These are phyloP conservation scores for Parascotia fuliginaria DNA, from an alignment of 2,888 invertebrate species.

Conservation along the genomic window DNA sequence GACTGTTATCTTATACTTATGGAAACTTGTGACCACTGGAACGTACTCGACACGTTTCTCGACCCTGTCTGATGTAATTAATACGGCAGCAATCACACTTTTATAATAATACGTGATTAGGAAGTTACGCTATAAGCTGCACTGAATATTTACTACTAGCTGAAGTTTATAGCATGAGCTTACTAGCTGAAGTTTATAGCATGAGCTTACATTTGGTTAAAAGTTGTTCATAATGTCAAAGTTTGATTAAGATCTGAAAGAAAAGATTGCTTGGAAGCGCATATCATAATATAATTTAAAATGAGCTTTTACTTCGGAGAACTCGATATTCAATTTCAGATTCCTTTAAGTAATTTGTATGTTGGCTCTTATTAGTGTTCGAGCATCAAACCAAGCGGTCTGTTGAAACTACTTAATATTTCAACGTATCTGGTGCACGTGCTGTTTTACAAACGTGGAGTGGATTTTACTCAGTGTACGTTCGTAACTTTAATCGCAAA, in stretches of 20 bases:
- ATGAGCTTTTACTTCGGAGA: slow-evolving; percentile 3
- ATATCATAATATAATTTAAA: neutral
- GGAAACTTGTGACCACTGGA: slow-evolving; percentile 72
- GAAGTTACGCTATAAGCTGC: slow-evolving; percentile 15
- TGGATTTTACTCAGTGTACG: slow-evolving; percentile 10
- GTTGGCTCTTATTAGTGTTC: slow-evolving; percentile 13
- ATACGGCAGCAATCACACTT: slow-evolving; percentile 37
- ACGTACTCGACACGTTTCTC: slow-evolving; percentile 40
- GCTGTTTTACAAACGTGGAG: slow-evolving; percentile 15
- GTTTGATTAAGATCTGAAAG: neutral
- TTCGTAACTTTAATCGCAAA: slow-evolving; percentile 26
- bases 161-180: neutral
- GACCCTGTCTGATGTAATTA: slow-evolving; percentile 47
- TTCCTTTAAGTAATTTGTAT: slow-evolving; percentile 7
- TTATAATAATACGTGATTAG: slow-evolving; percentile 33
- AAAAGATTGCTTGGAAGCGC: slow-evolving; percentile 1
- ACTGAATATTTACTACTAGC: neutral
- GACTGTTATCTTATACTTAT: slow-evolving; percentile 61
- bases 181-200: neutral
- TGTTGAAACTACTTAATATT: slow-evolving; percentile 35
- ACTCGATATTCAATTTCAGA: slow-evolving; percentile 9
- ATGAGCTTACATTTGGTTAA: neutral
- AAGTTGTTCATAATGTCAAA: neutral
- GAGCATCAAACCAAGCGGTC: slow-evolving; percentile 20
- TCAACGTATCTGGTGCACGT: slow-evolving; percentile 28